Evolutionary conservation across 2,888 invertebrate species (phyloP), one percentile per base, ranked within the genome.

Genomic region (Chrysolina haemoptera): DNA sequence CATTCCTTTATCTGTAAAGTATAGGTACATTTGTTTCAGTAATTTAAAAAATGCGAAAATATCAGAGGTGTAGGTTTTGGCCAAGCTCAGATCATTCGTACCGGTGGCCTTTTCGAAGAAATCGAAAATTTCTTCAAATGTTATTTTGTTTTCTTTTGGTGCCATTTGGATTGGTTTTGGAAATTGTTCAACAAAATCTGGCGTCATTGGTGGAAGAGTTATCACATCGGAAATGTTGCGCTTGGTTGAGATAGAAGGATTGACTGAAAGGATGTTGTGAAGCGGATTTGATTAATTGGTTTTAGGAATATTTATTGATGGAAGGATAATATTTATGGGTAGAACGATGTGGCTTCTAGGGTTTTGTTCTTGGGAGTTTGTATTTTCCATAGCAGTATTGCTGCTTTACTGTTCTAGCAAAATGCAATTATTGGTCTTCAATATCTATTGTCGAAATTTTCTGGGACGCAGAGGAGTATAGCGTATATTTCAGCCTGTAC

Each of bases 191-290:
- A 3, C 55, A 55, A 55, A 16, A 55, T 22, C 18, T 55, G 55
- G 12, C 22, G 55, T 55, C 55, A 18, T 55, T 55, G 55, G 55
- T 22, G 55, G 55, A 55, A 18, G 55, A 18, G 55, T 55, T 55
- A 55, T 55, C 55, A 55, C 55, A 12, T 55, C 55, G 55, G 55
- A 53, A 53, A 53, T 53, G 53, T 5, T 53, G 53, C 14, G 53
- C 6, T 53, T 53, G 53, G 14, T 9, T 55, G 55, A 16, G 55
- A 55, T 55, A 22, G 2, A 18, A 18, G 55, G 12, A 18, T 55
- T 55, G 16, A 10, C 9, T 55, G 18, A 18, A 55, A 4, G 55
- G 16, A 18, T 16, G 55, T 55, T 55, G 18, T 55, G 55, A 18
- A 16, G 55, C 55, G 9, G 55, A 4, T 55, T 55, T 18, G 55